These are phyloP conservation scores for Notiomystis cincta DNA, from an alignment of 2,113 vertebrate genomes.

Conservation along the genomic window DNA sequence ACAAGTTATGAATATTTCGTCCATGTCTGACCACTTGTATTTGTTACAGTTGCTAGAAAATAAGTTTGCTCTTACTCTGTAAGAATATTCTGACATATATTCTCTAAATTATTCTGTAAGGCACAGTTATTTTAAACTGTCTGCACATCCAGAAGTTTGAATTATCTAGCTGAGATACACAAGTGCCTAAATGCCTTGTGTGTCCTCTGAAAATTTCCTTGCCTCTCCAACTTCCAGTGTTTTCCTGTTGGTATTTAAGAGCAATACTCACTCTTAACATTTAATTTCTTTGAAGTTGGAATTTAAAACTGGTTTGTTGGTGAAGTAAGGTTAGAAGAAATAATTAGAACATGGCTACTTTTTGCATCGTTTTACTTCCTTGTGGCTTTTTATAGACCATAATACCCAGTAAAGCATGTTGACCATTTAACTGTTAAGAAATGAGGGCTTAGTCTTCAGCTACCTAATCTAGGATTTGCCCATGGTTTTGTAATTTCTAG, in stretches of 20 bases:
- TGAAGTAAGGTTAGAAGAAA: neutral
- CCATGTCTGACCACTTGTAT: neutral
- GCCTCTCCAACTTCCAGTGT: neutral
- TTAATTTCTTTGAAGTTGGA: neutral
- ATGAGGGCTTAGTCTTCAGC: neutral
- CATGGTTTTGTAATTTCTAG: neutral
- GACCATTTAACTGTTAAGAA: neutral
- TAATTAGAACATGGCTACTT: neutral
- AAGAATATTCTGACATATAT: neutral
- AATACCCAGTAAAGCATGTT: neutral
- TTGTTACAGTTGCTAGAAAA: neutral
- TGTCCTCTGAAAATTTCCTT: neutral
- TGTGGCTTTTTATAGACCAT: neutral
- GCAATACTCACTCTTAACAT: neutral
- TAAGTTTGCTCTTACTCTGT: neutral
- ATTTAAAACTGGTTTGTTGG: neutral
- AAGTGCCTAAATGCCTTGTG: neutral
- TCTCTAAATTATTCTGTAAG: neutral
- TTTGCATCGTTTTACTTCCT: neutral
- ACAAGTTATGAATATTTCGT: neutral
- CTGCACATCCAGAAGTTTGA: neutral
- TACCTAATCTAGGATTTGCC: neutral
- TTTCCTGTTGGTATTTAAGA: neutral
- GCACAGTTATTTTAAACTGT: neutral
- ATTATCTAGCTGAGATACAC: neutral